Base-by-base conservation (phyloP, 2,113 vertebrate species). In the Pteropus alecto region DNA sequence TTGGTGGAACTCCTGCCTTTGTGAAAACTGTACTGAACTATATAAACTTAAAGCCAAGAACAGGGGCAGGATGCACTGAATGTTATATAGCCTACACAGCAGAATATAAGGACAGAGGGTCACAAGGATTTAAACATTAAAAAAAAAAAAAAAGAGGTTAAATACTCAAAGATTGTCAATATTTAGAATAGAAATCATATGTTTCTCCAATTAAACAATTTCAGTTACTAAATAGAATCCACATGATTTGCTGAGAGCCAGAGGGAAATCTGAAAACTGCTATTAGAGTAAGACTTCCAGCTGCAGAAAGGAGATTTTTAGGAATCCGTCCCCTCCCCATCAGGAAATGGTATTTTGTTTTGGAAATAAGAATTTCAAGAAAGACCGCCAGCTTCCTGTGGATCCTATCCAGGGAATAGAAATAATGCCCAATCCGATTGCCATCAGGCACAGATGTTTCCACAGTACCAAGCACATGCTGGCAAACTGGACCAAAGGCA, bases 141-240 rank as follows among this genome's bases (percentile, higher is more conserved):
- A 56, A 81, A 54, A 28, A 63, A 63, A 51, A 24, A n/a, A 78
- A 70, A 4, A 79, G 26, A 77, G 18, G 24, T 38, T 41, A n/a
- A 84, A 96, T 5, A 67, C 21, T 86, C 63, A 46, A 24, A 87
- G n/a, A 83, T 2, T 63, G 71, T 84, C 58, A 85, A 26, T 76
- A 79, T 93, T 95, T 93, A 38, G 63, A 83, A 43, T 85, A 93
- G 79, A 74, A 87, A 48, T 95, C 51, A 84, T 67, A 5, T 48
- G 56, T 89, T 95, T 97, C 79, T 88, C 16, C 24, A 92, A n/a
- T 71, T 68, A 74, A 97, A 63, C 22, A 86, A 54, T 54, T 92
- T 78, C 63, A 96, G 10, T 13, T 87, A 5, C 54, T 91, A 86
- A 86, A 73, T 71, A 90, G 38, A 96, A 77, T 38, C 19, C 83